A percentile compares a stretch with the other conserved stretches of the same genome.
phyloP scores from a whole-genome alignment of 2,888 invertebrate species.

The Neoitamus cyanurus region DNA sequence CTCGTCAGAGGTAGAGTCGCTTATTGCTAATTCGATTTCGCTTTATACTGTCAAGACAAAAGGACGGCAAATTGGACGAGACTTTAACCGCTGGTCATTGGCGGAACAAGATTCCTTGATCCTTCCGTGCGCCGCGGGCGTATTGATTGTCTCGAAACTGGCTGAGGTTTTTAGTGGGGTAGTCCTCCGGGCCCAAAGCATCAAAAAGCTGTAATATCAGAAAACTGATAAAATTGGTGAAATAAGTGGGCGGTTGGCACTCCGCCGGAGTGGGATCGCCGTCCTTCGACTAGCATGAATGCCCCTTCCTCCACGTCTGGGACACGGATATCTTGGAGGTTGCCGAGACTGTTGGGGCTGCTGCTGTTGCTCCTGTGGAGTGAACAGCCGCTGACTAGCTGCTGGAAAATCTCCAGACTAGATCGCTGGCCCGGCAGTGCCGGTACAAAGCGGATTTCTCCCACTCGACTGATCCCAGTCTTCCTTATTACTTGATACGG shows the following conservation, averaged over 20 bases:
- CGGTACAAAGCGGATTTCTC: not conserved
- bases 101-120: not conserved
- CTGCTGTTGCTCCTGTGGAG: not conserved
- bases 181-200: not conserved
- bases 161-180: not conserved
- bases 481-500: conserved; percentile 8
- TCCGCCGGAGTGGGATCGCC: not conserved
- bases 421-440: not conserved
- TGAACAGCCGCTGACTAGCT: not conserved
- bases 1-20: not conserved
- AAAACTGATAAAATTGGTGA: conserved; percentile 29
- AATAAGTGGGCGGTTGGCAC: not conserved
- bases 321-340: not conserved
- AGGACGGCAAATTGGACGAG: conserved; percentile 27
- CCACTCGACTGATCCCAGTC: conserved; percentile 10
- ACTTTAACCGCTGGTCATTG: conserved; percentile 11
- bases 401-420: not conserved
- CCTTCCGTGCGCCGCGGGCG: not conserved
- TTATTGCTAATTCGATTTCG: conserved; percentile 41
- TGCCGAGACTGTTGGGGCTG: not conserved
- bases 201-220: conserved; percentile 16
- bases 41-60: conserved; percentile 39
- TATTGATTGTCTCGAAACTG: not conserved
- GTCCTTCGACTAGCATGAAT: not conserved
- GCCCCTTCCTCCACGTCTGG: not conserved